Conservation (phyloP, 2,888 invertebrate species). For the Xestia rhomboidea region DNA sequence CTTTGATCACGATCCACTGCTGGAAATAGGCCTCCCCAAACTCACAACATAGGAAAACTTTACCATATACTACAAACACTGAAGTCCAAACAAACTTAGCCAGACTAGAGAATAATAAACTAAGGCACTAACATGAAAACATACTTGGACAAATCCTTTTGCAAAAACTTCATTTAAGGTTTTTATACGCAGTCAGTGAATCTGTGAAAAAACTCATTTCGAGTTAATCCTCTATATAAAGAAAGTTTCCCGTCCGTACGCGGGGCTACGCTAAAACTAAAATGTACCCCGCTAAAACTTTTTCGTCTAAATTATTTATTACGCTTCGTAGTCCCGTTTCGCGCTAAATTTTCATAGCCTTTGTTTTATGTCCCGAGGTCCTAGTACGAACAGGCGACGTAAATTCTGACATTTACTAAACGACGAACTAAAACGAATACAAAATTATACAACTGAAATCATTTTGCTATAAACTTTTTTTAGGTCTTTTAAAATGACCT, state of each 20-base stretch:
- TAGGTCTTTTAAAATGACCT: too few relatives aligned
- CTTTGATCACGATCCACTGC: not conserved
- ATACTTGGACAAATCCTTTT: conserved; percentile 56
- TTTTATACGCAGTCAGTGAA: conserved; percentile 61
- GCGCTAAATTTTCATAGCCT: conserved; percentile 55
- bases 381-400: not conserved
- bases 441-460: not conserved
- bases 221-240: conserved; percentile 78
- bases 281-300: conserved; percentile 72
- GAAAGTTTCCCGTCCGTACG: conserved; percentile 72
- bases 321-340: conserved; percentile 56
- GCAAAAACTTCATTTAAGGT: conserved; percentile 64
- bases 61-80: not conserved
- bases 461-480: not conserved
- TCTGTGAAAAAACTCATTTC: conserved; percentile 81
- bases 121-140: conserved; percentile 7
- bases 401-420: not conserved
- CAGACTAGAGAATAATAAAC: not conserved
- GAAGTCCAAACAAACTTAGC: conserved; percentile 2
- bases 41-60: not conserved
- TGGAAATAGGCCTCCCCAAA: not conserved
- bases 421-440: not conserved
- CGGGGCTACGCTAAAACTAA: conserved; percentile 70
- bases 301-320: conserved; percentile 75
- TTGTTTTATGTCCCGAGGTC: conserved; percentile 41